These are phyloP conservation scores for Phaedon cochleariae DNA, from an alignment of 2,888 invertebrate genomes.

Conservation along the genomic window DNA sequence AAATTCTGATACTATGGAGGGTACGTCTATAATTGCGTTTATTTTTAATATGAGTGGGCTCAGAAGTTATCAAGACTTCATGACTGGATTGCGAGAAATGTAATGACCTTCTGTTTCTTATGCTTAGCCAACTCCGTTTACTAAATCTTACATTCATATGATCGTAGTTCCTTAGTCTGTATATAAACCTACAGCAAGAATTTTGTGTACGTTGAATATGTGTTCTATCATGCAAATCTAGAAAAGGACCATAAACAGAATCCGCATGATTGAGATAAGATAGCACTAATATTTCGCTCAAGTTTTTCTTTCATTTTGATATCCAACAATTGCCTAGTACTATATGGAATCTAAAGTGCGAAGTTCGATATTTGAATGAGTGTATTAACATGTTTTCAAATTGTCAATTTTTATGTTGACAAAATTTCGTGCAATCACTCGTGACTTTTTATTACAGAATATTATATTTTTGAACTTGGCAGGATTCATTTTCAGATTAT, in stretches of 20 bases:
- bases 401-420: background rate
- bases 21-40: background rate
- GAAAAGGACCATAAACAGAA: background rate
- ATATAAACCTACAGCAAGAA: background rate
- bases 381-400: background rate
- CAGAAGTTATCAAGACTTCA: background rate
- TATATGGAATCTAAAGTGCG: background rate
- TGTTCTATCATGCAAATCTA: background rate
- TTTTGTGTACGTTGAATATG: background rate
- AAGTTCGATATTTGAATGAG: background rate
- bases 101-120: background rate
- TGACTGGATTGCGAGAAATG: background rate
- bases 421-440: background rate
- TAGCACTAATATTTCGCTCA: background rate
- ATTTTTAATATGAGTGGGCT: background rate
- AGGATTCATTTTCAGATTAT: too few relatives aligned
- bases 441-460: too few relatives aligned
- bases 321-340: background rate
- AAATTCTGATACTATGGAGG: background rate
- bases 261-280: background rate
- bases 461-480: too few relatives aligned
- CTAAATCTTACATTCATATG: too few relatives aligned
- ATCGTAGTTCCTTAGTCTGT: background rate
- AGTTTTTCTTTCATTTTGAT: too few relatives aligned
- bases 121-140: background rate